Percentiles rank a stretch among this genome's conserved stretches.
Conservation (phyloP, 2,797 vertebrate genomes). For the Microctenopoma stevenorrisi region DNA sequence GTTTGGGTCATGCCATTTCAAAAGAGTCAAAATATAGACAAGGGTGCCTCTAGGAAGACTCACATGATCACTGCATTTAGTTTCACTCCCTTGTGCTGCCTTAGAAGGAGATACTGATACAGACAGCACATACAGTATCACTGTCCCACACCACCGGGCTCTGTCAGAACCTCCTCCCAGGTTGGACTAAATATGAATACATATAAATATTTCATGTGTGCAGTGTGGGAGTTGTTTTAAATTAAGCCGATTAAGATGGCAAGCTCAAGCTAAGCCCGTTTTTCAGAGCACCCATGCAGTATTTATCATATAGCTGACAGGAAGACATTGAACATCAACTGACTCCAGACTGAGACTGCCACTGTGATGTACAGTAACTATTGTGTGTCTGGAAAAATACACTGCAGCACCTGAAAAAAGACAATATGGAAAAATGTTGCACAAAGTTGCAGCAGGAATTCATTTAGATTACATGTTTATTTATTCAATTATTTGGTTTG, state of each 20-base stretch:
- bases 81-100: conserved; percentile 41
- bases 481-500: too few species aligned
- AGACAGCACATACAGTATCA: conserved; percentile 28
- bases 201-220: conserved; percentile 67
- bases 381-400: neutral
- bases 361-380: conserved; percentile 9
- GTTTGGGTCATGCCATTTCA: conserved; percentile 46
- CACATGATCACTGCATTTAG: conserved; percentile 56
- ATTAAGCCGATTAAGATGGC: conserved; percentile 48
- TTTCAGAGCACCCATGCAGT: conserved; percentile 30
- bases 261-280: conserved; percentile 14
- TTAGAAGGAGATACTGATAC: conserved; percentile 55
- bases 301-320: conserved; percentile 44
- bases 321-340: conserved; percentile 26
- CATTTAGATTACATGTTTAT: too few species aligned
- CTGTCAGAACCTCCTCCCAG: conserved; percentile 31
- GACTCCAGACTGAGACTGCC: conserved; percentile 16
- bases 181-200: conserved; percentile 35
- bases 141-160: conserved; percentile 19
- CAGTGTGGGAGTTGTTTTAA: conserved; percentile 42
- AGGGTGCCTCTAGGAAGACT: conserved; percentile 50
- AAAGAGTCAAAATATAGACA: conserved; percentile 63
- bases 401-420: neutral
- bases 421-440: neutral
- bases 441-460: too few species aligned